phyloP scores from a whole-genome alignment of 2,888 invertebrate genomes.

The Alloscopus bannaensis region DNA sequence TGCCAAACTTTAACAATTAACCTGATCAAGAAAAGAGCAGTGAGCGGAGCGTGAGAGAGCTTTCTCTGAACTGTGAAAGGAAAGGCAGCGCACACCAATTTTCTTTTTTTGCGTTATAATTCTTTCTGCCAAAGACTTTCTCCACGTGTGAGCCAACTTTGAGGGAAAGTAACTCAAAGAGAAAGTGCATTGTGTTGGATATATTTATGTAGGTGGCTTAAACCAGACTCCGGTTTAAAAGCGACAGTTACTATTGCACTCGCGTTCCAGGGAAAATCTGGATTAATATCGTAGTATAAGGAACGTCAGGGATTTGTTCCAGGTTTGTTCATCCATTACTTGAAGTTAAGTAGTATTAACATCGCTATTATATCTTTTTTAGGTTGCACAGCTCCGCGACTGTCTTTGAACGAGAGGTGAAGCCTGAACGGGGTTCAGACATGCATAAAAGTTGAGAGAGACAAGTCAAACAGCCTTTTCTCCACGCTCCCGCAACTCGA shows the following conservation, averaged over 20 bases:
- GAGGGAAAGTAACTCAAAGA: background rate
- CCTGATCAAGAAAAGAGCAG: conserved; percentile 60
- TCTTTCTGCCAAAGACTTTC: no score
- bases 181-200: conserved; percentile 25
- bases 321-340: conserved; percentile 58
- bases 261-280: conserved; percentile 11
- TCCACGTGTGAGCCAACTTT: no score
- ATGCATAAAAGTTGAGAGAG: conserved; percentile 61
- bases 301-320: conserved; percentile 53
- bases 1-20: conserved; percentile 66
- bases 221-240: no score
- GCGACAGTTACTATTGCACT: conserved; percentile 3
- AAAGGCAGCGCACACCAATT: no score
- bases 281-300: no score
- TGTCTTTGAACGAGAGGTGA: conserved; percentile 14
- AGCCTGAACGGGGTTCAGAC: conserved; percentile 48
- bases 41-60: conserved; percentile 37
- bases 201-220: no score
- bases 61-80: no score
- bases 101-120: no score
- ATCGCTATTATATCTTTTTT: conserved; percentile 1
- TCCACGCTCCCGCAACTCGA: no score
- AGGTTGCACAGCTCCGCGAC: background rate
- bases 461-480: conserved; percentile 60
- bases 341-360: conserved; percentile 47